Evolutionary conservation across 2,888 invertebrate species (phyloP).

Genomic region (Venustoraphidia nigricollis): DNA sequence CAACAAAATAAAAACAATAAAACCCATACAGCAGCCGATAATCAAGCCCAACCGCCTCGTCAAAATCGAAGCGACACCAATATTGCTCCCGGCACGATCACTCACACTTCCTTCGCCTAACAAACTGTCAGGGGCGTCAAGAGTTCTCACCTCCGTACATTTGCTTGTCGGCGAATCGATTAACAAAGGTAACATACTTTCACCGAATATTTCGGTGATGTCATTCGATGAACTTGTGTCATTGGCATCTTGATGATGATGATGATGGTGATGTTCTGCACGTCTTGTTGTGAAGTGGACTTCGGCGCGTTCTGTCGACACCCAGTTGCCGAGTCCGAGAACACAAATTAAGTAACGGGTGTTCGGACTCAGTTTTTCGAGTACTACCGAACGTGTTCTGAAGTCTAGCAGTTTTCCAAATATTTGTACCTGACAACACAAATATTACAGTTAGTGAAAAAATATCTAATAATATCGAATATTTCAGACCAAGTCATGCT

Average conservation of each 20-base stretch:
- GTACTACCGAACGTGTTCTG: slow-evolving; percentile 53
- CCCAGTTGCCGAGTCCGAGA: slow-evolving; percentile 67
- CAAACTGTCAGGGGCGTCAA: slow-evolving; percentile 41
- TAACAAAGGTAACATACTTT: slow-evolving; percentile 36
- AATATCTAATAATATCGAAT: neutral
- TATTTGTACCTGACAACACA: slow-evolving; percentile 35
- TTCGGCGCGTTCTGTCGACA: slow-evolving; percentile 33
- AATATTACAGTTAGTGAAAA: neutral
- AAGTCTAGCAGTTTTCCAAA: slow-evolving; percentile 61
- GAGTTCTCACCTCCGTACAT: slow-evolving; percentile 60
- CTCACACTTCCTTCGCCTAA: slow-evolving; percentile 10
- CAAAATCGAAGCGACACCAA: slow-evolving; percentile 57
- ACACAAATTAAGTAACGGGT: slow-evolving; percentile 78
- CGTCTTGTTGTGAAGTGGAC: slow-evolving; percentile 4
- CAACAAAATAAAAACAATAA: slow-evolving; percentile 69
- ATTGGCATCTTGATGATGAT: slow-evolving; percentile 12
- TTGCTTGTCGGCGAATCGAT: slow-evolving; percentile 58
- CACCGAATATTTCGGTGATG: slow-evolving; percentile 34
- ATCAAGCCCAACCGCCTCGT: slow-evolving; percentile 71
- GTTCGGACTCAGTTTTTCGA: slow-evolving; percentile 60
- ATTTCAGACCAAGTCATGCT: too few relatives aligned
- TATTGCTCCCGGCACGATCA: slow-evolving; percentile 22
- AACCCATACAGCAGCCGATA: slow-evolving; percentile 74
- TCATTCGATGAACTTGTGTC: slow-evolving; percentile 19
- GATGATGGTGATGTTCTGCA: slow-evolving; percentile 13